Evolutionary conservation across 2,888 invertebrate genomes (phyloP), one percentile per base, ranked within the genome.

Genomic region (Argynnis bischoffii): DNA sequence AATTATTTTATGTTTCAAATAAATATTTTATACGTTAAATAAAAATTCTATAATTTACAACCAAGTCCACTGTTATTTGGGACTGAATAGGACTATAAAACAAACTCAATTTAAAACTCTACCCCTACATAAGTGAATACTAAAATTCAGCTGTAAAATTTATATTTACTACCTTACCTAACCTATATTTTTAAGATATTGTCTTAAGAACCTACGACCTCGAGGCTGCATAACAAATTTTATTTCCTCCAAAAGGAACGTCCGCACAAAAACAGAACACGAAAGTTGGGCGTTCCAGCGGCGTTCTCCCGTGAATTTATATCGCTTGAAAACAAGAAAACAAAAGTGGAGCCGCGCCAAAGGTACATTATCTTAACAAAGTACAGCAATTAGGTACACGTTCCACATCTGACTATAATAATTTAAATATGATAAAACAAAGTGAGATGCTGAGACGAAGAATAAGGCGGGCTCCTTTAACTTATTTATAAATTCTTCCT

Each of bases 351-450:
- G 86, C 83, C 86, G 88, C 86, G 90, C 91, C 92, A 88, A 88
- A 92, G 92, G 92, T 92, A 92, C 92, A 92, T 92, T 92, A 92
- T 92, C 92, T 92, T 90, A 91, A 92, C 91, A 92, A 92, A 92
- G 92, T 92, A 92, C 89, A 86, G 92, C 92, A 92, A 92, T 92
- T 92, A 92, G 88, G 91, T 92, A 92, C 92, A 92, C 92, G 92
- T 92, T 92, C 91, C 89, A 92, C 92, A 92, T 92, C 91, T 92
- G 89, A 92, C 92, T 92, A 87, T 89, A 90, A 92, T 92, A 92
- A 92, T 92, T 92, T 92, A 92, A 92, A 92, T 92, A 92, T 92
- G 92, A 92, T 92, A 92, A 91, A 92, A 92, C 92, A 91, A 90
- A 90, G 89, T 88, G 82, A 86, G 87, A 87, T 82, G 87, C 79